Evolutionary conservation across 2,888 invertebrate genomes (phyloP), one percentile per base, ranked within the genome.

Genomic region (Leucoptera coffeella): DNA sequence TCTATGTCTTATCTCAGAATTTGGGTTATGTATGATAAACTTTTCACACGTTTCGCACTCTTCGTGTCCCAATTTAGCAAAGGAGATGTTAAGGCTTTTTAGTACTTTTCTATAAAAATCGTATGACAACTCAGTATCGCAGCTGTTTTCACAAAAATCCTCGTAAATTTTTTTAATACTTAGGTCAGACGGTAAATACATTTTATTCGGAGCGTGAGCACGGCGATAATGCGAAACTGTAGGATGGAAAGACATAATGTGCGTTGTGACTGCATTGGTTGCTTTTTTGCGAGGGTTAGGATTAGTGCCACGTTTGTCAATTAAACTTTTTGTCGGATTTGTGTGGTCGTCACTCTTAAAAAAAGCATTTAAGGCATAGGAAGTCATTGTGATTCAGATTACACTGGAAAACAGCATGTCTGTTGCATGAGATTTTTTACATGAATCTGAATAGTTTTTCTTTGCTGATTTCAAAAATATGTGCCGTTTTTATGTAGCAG

Each of bases 41-140:
- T 17, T 28, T 26, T 33, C 34, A 17, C 31, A 35, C 20, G 15
- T 25, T 30, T 33, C 32, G 27, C 34, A 35, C 26, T 33, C 31
- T 22, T 22, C 22, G 10, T 22, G 6, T 9, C 22, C 22, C 10
- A 22, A 22, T 22, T 22, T 7, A 10, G 22, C 10, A 10, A 22
- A 22, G 5, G 22, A 22, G 6, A 22, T 22, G 22, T 22, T 22
- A 6, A 9, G 4, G 4, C 4, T 9, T 10, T 22, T 22, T 6
- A 22, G 8, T 9, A 9, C 9, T 22, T 10, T 22, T 10, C 22
- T 22, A 10, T 22, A 22, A 5, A 9, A 10, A 5, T 22, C 22
- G 10, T 22, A 22, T 7, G 22, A 22, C 7, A 22, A 5, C 10
- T 22, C 4, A 10, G 4, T 5, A 22, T 22, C 22, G 6, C 10